Percentiles rank a stretch among this genome's conserved stretches.
Evolutionary conservation across 2,888 invertebrate species (phyloP).

Genomic region (Hydropsyche betteni): DNA sequence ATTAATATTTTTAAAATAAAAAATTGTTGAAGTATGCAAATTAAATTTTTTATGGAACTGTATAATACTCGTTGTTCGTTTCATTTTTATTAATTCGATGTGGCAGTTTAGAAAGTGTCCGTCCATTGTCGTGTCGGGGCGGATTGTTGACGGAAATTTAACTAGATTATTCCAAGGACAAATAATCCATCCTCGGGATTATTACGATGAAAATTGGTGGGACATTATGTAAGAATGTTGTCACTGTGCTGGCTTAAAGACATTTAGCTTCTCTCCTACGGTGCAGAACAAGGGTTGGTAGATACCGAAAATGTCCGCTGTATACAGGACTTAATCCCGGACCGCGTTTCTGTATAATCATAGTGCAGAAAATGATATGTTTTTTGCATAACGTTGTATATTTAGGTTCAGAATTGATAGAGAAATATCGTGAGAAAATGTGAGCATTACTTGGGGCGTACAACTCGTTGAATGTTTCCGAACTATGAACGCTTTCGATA

Average conservation of each 20-base stretch:
- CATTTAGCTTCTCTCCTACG: constrained; percentile 13
- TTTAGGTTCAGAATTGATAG: too few species aligned
- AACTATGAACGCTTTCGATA: too few species aligned
- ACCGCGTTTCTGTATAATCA: too few species aligned
- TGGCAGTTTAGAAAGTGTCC: constrained; percentile 13
- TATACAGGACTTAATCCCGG: too few species aligned
- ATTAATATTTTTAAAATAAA: too few species aligned
- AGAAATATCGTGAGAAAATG: too few species aligned
- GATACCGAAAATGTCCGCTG: too few species aligned
- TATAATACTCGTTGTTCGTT: background rate
- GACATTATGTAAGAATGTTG: constrained; percentile 32
- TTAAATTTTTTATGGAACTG: background rate
- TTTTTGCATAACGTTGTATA: too few species aligned
- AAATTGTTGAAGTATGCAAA: too few species aligned
- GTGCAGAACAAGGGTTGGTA: background rate
- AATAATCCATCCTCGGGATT: constrained; percentile 16
- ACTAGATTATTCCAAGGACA: constrained; percentile 30
- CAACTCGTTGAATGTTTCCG: too few species aligned
- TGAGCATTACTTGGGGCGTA: too few species aligned
- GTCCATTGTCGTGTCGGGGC: constrained; percentile 4
- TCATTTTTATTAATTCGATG: background rate
- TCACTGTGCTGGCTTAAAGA: constrained; percentile 25
- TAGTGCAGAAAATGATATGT: too few species aligned
- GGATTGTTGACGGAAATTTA: constrained; percentile 28
- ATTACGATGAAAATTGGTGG: constrained; percentile 25